A percentile compares a stretch with the other conserved stretches of the same genome.
phyloP scores from a whole-genome alignment of 1,140 invertebrate species.

The Drosophila lowei region DNA sequence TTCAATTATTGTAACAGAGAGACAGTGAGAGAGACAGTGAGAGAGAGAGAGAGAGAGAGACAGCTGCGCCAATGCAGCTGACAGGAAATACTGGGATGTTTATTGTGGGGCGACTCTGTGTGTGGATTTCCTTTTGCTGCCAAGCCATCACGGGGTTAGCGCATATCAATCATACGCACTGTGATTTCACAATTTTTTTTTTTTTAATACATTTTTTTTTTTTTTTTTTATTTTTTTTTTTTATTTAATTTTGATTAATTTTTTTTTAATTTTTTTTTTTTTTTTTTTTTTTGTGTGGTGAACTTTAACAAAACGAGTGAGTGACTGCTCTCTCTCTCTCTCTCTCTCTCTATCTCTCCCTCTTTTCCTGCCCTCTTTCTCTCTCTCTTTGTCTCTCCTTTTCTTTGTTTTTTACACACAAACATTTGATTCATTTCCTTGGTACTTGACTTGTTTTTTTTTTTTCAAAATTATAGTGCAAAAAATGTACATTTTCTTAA shows the following conservation, averaged over 20 bases:
- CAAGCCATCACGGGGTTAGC: slow-evolving; percentile 17
- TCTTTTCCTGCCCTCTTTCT: not conserved
- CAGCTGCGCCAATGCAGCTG: slow-evolving; percentile 40
- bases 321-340: not conserved
- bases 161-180: slow-evolving; percentile 41
- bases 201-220: not conserved
- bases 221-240: too few relatives aligned
- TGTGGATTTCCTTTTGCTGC: slow-evolving; percentile 25
- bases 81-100: slow-evolving; percentile 52
- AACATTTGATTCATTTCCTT: not conserved
- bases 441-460: not conserved
- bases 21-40: slow-evolving; percentile 1
- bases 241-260: too few relatives aligned
- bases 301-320: not conserved
- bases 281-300: slow-evolving; percentile 6
- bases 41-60: slow-evolving; percentile 1
- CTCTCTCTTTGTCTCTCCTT: slow-evolving; percentile 4
- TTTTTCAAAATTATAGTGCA: not conserved
- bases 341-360: slow-evolving; percentile 6
- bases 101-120: slow-evolving; percentile 7
- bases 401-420: slow-evolving; percentile 2
- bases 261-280: not conserved
- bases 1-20: slow-evolving; percentile 38
- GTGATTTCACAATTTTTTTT: slow-evolving; percentile 7
- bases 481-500: slow-evolving; percentile 15